Percentiles rank a stretch among this genome's conserved stretches.
phyloP scores from a whole-genome alignment of 2,888 invertebrate species.

The Silvanus unidentatus region DNA sequence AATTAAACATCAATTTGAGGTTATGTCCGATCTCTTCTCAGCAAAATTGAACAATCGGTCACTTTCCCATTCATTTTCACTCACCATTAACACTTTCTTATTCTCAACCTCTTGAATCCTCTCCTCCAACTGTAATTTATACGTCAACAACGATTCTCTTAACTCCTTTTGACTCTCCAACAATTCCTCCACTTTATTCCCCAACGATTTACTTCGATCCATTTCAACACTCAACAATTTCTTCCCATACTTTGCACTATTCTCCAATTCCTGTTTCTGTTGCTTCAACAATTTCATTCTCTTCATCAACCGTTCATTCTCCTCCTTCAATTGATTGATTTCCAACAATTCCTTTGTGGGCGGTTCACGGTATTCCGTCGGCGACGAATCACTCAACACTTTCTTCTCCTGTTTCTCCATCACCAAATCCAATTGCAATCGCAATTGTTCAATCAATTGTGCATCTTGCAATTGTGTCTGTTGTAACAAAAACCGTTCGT shows the following conservation, averaged over 20 bases:
- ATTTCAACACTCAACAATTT: constrained; percentile 31
- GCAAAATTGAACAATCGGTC: no score
- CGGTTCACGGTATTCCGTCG: constrained; percentile 38
- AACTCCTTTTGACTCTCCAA: constrained; percentile 25
- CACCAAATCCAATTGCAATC: constrained; percentile 58
- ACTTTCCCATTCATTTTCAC: no score
- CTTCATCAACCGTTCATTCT: constrained; percentile 23
- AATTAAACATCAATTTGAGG: no score
- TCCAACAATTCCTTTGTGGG: constrained; percentile 30
- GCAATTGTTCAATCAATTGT: constrained; percentile 59
- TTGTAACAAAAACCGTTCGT: constrained; percentile 55
- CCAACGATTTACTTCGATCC: constrained; percentile 25
- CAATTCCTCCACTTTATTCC: constrained; percentile 29
- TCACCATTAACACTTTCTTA: constrained; percentile 32
- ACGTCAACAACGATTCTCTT: constrained; percentile 12
- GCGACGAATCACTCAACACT: constrained; percentile 45
- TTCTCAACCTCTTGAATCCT: constrained; percentile 31
- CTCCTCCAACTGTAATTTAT: constrained; percentile 29
- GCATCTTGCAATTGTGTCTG: constrained; percentile 59
- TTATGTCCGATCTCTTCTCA: no score
- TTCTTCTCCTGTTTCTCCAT: constrained; percentile 58
- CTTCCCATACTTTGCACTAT: constrained; percentile 32
- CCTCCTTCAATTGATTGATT: constrained; percentile 24
- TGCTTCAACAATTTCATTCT: constrained; percentile 29
- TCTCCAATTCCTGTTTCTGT: constrained; percentile 27